Conservation (phyloP, 2,888 invertebrate species). For the Synergus japonicus region DNA sequence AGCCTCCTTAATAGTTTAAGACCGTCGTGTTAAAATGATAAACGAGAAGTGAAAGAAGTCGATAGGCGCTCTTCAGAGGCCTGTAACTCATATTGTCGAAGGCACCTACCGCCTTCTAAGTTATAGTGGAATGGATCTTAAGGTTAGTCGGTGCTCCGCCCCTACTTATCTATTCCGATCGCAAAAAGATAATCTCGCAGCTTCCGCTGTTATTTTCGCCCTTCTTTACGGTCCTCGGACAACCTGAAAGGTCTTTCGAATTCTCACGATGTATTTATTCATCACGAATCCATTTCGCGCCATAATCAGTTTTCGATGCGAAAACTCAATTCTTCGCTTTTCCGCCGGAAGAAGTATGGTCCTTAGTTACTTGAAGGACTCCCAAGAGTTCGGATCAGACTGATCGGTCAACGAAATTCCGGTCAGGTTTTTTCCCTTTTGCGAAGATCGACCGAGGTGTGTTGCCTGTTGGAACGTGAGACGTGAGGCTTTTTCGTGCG, state of each 20-base stretch:
- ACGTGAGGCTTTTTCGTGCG: conserved; percentile 46
- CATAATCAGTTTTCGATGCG: conserved; percentile 27
- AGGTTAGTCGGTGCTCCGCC: neutral
- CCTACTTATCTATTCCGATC: conserved; percentile 29
- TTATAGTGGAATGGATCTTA: conserved; percentile 33
- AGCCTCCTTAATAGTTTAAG: conserved; percentile 29
- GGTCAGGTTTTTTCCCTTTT: conserved; percentile 18
- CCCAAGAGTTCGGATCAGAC: neutral
- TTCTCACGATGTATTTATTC: conserved; percentile 13
- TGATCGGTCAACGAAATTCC: conserved; percentile 36
- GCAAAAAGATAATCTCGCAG: conserved; percentile 37
- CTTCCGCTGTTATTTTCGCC: conserved; percentile 30
- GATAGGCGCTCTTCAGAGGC: conserved; percentile 19
- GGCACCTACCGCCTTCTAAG: conserved; percentile 6
- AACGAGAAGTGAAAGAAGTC: conserved; percentile 37
- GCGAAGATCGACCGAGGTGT: conserved; percentile 23
- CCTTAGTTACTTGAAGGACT: conserved; percentile 12
- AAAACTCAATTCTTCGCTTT: conserved; percentile 11
- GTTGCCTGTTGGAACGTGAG: conserved; percentile 35
- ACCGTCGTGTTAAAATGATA: conserved; percentile 33
- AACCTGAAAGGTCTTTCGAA: neutral
- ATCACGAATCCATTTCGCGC: conserved; percentile 29
- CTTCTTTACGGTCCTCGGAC: neutral
- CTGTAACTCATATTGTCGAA: conserved; percentile 33
- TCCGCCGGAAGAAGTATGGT: conserved; percentile 11